Percentiles rank a stretch among this genome's conserved stretches.
Conservation (phyloP, 2,113 vertebrate genomes). For the Alosa alosa region DNA sequence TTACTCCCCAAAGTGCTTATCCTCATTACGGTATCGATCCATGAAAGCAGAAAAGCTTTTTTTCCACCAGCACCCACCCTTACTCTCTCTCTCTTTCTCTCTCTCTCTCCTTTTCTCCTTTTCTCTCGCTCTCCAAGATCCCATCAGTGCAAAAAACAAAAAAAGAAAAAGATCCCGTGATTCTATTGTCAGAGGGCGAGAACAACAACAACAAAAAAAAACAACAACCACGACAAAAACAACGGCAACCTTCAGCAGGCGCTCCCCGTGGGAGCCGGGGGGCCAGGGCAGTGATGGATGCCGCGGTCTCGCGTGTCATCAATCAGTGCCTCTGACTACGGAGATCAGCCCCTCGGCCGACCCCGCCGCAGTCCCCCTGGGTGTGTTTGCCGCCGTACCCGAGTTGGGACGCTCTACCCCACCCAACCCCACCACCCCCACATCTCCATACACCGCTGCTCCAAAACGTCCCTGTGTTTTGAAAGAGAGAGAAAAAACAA, state of each 20-base stretch:
- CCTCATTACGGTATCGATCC: conserved; percentile 22
- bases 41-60: neutral
- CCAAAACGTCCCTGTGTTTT: neutral
- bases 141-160: neutral
- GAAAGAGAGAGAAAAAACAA: too few species aligned
- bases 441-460: neutral
- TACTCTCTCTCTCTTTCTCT: neutral
- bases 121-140: neutral
- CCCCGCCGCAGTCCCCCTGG: conserved; percentile 22
- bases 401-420: neutral
- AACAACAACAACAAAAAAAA: neutral
- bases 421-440: neutral
- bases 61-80: neutral
- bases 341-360: conserved; percentile 32
- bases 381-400: neutral
- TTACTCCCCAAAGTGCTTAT: conserved; percentile 23
- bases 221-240: conserved; percentile 6
- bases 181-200: neutral
- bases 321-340: conserved; percentile 60
- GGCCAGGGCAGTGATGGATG: conserved; percentile 61
- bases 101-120: neutral
- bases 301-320: conserved; percentile 52
- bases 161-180: neutral
- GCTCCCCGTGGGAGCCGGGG: conserved; percentile 33
- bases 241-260: conserved; percentile 15